Conservation (phyloP, 2,113 vertebrate genomes). For the Oplegnathus fasciatus region DNA sequence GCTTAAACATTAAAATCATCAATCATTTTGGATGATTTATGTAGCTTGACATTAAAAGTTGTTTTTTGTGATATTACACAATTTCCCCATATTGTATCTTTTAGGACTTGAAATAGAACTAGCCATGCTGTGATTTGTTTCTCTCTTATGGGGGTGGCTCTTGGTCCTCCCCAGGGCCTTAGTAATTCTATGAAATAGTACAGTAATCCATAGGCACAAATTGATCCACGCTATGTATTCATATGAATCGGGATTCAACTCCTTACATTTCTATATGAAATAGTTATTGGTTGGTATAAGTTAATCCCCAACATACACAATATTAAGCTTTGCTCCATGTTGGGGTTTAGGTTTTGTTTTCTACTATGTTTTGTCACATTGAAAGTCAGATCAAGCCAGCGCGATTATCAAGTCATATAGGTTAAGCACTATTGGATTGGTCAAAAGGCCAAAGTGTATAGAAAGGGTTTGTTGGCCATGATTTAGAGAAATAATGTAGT, state of each 20-base stretch:
- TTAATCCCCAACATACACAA: constrained; percentile 19
- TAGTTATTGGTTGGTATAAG: constrained; percentile 8
- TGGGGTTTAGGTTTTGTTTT: constrained; percentile 13
- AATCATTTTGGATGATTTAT: background rate
- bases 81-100: background rate
- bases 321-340: constrained; percentile 14
- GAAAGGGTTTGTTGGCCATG: constrained; percentile 29
- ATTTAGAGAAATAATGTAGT: constrained; percentile 18
- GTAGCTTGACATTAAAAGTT: background rate
- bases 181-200: background rate
- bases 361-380: background rate
- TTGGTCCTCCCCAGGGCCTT: no score
- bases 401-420: constrained; percentile 1
- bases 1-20: background rate
- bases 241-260: constrained; percentile 13
- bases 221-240: constrained; percentile 15
- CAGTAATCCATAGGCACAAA: constrained; percentile 30
- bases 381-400: constrained; percentile 18
- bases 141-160: background rate
- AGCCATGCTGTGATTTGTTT: background rate
- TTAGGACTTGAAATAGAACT: background rate
- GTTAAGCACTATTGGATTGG: constrained; percentile 13
- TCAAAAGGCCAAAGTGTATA: constrained; percentile 27
- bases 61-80: background rate
- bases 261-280: constrained; percentile 14